Evolutionary conservation across 2,797 vertebrate genomes (phyloP), one percentile per base, ranked within the genome.

Genomic region (Semotilus atromaculatus): DNA sequence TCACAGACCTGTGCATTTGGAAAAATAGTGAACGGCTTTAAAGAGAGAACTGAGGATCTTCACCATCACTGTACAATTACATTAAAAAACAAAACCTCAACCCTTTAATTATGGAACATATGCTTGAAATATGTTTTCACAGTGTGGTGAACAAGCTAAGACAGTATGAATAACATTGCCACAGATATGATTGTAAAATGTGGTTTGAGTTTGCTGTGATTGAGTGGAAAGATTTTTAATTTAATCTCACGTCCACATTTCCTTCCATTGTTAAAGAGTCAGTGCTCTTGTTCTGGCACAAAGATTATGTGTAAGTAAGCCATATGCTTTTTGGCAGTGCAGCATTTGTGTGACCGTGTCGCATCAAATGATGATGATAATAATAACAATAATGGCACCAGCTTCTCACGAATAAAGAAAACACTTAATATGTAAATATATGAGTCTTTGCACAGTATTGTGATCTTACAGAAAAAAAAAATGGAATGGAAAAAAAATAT

Each of bases 381-480:
- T 62, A 23, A 31, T 3, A 43, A 40, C 7, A 58, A 64, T 21
- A 40, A 67, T 71, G 90, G 90, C 94, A 94, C 93, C 94, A 93
- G 92, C 93, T 93, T 91, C 80, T 85, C 81, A 88, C 84, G 84
- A 81, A 87, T 77, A 83, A 64, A 85, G 31, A 75, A 79, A 67
- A 77, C 62, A 89, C 93, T 89, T 89, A 91, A 91, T 93, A 90
- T 94, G 92, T 95, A 93, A 92, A 94, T 94, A 90, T 93, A 92
- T 94, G 88, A 93, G 93, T 95, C 92, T 95, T 96, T 95, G 94
- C 95, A 95, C 94, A 96, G 92, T 94, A 90, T 93, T 94, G 95
- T 95, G 92, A 93, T 93, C 91, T 93, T 91, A 92, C 81, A 72
- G 75, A 82, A 90, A 91, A n/a, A n/a, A 90, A 92, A 91, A 84